Base-by-base conservation (phyloP, 2,888 invertebrate species). In the Noctuana brunneofusca region DNA sequence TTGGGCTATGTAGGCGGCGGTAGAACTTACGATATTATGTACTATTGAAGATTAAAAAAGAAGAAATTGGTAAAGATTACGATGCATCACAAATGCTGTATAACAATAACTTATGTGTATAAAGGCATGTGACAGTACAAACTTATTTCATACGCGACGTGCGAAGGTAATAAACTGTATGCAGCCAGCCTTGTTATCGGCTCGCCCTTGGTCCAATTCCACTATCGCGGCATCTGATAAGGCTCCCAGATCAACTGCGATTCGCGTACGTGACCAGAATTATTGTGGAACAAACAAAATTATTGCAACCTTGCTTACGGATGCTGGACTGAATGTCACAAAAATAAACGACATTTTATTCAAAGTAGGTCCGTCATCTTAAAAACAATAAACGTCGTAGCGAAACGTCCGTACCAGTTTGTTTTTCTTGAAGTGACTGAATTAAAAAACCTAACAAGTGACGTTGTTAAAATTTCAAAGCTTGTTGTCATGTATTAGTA, bases 171-270 rank as follows among this genome's bases (percentile, higher is more conserved):
- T 63, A 24, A 54, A 56, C 27, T 62, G 43, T 54, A 64, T 35
- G 30, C 58, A 63, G 55, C 68, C 72, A 70, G 78, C 86, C 87
- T 88, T 87, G 84, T 87, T 89, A 89, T 88, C 87, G 76, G 75
- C 70, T 77, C 80, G 89, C 89, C 89, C 90, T 91, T 91, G 90
- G 85, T 86, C 90, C 83, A 90, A 84, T 86, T 90, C 57, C 65
- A 76, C 81, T 89, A 87, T 41, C 41, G 41, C 41, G 41, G 41
- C 16, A 16, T 87, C 86, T 82, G 89, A 89, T 89, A 87, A 81
- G 77, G 73, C 67, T 75, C 64, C 46, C 63, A 60, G 58, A 65
- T 65, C 56, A 50, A 41, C 38, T 41, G 62, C 64, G 46, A 62
- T 55, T 55, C 41, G 27, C 48, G n/a, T 35, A 54, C 60, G 60